These are phyloP conservation scores for Neodon shergylaensis DNA, from an alignment of 2,113 vertebrate species.

Conservation along the genomic window DNA sequence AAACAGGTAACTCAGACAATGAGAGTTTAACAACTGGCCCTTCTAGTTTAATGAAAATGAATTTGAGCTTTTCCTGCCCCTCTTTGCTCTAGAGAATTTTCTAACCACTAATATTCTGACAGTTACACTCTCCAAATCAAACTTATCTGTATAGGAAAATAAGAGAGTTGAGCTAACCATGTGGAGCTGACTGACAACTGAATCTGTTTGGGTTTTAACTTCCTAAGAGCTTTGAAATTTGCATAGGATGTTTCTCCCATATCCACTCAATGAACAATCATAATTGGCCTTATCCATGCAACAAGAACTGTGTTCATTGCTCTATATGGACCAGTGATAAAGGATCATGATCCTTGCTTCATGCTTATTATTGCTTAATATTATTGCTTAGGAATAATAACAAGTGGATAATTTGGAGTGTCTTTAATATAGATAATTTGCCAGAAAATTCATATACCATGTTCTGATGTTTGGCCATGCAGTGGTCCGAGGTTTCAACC, in stretches of 20 bases:
- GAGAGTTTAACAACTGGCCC: neutral
- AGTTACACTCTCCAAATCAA: neutral
- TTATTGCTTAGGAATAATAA: conserved; percentile 21
- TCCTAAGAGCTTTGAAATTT: conserved; percentile 23
- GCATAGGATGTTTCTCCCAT: neutral
- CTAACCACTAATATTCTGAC: neutral
- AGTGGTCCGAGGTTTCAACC: neutral
- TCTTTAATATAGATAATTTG: neutral
- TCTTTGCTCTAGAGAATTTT: conserved; percentile 1
- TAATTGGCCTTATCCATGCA: neutral
- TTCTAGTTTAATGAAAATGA: conserved; percentile 2
- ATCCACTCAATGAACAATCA: neutral
- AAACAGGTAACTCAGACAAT: neutral
- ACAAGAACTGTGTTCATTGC: neutral
- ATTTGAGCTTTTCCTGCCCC: neutral
- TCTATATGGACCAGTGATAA: neutral
- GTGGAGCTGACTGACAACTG: conserved; percentile 24
- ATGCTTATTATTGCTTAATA: neutral
- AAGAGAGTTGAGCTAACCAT: neutral
- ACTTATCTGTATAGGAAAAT: neutral
- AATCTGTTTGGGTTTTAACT: neutral
- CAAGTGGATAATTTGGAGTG: neutral
- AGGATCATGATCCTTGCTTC: neutral
- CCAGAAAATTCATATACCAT: conserved; percentile 15
- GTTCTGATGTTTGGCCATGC: conserved; percentile 4